Evolutionary conservation across 2,888 invertebrate genomes (phyloP).

Genomic region (Coenonympha glycerion): DNA sequence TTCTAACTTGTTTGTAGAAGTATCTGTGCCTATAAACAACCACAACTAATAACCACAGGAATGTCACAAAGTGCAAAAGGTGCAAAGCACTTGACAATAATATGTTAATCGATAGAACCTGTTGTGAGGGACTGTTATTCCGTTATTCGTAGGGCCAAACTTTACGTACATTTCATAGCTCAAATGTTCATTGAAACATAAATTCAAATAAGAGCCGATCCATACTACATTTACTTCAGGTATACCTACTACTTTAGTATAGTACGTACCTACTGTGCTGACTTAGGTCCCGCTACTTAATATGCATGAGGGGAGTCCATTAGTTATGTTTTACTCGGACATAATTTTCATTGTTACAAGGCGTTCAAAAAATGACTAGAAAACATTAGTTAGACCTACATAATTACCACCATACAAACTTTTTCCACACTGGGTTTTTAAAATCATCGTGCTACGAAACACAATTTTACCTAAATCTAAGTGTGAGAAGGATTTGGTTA

Average conservation of each 20-base stretch:
- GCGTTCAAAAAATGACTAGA: not conserved
- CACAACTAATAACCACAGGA: not conserved
- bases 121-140: not conserved
- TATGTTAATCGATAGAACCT: not conserved
- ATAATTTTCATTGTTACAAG: not conserved
- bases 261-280: not conserved
- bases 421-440: too few species aligned
- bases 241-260: not conserved
- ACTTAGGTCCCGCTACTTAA: not conserved
- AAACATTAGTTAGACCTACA: not conserved
- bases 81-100: not conserved
- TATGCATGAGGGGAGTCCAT: not conserved
- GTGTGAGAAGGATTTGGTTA: too few species aligned
- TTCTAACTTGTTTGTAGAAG: too few species aligned
- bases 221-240: not conserved
- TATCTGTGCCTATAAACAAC: not conserved
- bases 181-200: not conserved
- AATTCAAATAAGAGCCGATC: not conserved
- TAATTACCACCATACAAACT: too few species aligned
- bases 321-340: constrained; percentile 1
- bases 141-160: not conserved
- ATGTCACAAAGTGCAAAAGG: not conserved
- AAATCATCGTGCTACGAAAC: too few species aligned
- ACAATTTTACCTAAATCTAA: too few species aligned
- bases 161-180: not conserved